Evolutionary conservation across 2,888 invertebrate genomes (phyloP), one percentile per base, ranked within the genome.

Genomic region (Scaptomyza tumidula): DNA sequence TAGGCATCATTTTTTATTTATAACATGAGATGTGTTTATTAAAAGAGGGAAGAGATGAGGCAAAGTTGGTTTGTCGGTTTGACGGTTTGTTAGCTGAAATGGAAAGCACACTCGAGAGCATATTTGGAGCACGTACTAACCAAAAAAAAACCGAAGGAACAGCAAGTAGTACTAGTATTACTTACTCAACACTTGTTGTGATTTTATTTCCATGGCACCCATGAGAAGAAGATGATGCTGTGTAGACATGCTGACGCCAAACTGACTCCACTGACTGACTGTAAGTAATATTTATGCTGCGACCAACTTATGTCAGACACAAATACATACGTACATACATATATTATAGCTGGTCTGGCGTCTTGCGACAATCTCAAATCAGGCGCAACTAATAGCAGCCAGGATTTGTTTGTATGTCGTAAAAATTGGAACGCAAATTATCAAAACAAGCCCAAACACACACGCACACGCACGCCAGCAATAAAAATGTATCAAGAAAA

Each of bases 101-200:
- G 85, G 83, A 83, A 83, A 83, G 87, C 76, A 83, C 85, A 83
- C 85, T 78, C 82, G 63, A 87, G 70, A 87, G 83, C 76, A 61
- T 81, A 85, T 83, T 76, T 87, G 82, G 87, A 85, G 76, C 83
- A 83, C 79, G 85, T 87, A 75, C 79, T 29, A 64, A 35, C 55
- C 19, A 35, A 50, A 10, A 19, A 11, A 33, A 1, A 59, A 70
- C 67, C 58, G 7, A 29, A 29, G 0, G 24, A 24, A 14, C 6
- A 35, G 24, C 24, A 24, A 24, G 0, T n/a, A 13, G 4, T 50
- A n/a, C 11, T 24, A 4, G 11, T 14, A 39, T 0, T 71, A 76
- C 71, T 54, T 72, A 19, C 19, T 78, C 70, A 78, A 71, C 76
- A 85, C 72, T 78, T 68, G 76, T 74, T 70, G 80, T 87, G 85